Base-by-base conservation (phyloP, 2,888 invertebrate species). In the Aphidoletes aphidimyza region DNA sequence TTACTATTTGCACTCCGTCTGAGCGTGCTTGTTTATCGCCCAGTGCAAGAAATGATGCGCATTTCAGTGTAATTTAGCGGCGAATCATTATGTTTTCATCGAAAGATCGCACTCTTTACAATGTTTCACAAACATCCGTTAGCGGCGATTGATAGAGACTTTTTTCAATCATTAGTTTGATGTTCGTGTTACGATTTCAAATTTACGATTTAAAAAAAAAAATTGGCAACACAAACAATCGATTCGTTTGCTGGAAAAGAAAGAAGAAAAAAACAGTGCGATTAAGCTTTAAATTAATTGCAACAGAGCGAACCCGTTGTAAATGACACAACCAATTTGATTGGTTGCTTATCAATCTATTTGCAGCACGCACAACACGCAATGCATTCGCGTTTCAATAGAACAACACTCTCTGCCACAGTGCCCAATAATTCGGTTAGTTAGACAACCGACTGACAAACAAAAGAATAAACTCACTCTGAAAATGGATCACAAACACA, bases 291-390 rank as follows among this genome's bases (percentile, higher is more conserved):
- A 30, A 69, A 69, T 30, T 69, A 69, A 69, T 69, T 69, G 69
- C 69, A 69, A 69, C 69, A 69, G 69, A 9, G 34, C n/a, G n/a
- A n/a, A 69, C 26, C 30, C 69, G 69, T 69, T 69, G 69, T 69
- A 69, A 69, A 69, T 69, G 69, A 69, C 69, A 69, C 69, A 69
- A 34, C 34, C 69, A 11, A 69, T 69, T 69, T 69, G 30, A 69
- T 69, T 69, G 69, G 69, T 54, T 54, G 54, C 69, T 69, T 69
- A 69, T 69, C 69, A 69, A 69, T 69, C 69, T 30, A 69, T 69
- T 69, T 14, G 34, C 69, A 54, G 30, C 69, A 69, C 69, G 69
- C 69, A 69, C 34, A 30, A 69, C 69, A 69, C 69, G 69, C 69
- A 69, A 69, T n/a, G n/a, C 54, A 54, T 39, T 8, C 22, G 54